These are phyloP conservation scores for Epinotia bilunana DNA, from an alignment of 2,888 invertebrate species.

Conservation along the genomic window DNA sequence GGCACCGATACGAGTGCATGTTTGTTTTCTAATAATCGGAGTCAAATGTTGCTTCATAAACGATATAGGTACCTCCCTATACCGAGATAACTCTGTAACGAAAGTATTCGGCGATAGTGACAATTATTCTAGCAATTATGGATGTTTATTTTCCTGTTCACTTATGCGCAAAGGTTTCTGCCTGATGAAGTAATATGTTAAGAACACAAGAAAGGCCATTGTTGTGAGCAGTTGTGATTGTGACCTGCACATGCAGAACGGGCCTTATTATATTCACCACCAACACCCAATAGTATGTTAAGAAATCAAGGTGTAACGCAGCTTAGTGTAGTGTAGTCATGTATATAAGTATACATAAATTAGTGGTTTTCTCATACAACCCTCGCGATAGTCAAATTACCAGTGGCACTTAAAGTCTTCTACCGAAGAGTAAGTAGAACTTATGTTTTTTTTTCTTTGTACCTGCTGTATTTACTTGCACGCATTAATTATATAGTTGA, in stretches of 20 bases:
- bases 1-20: constrained; percentile 34
- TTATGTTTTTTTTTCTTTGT: neutral
- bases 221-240: too few species aligned
- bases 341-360: too few species aligned
- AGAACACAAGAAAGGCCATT: too few species aligned
- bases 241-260: too few species aligned
- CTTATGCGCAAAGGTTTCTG: neutral
- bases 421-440: neutral
- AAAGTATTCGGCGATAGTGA: neutral
- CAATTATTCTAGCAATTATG: constrained; percentile 7
- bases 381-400: too few species aligned
- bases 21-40: constrained; percentile 38
- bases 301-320: too few species aligned
- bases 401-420: neutral
- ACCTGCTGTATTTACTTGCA: neutral
- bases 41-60: constrained; percentile 24
- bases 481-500: neutral
- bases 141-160: constrained; percentile 28
- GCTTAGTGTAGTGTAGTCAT: too few species aligned
- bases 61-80: neutral
- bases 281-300: too few species aligned
- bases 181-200: too few species aligned
- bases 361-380: too few species aligned
- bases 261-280: too few species aligned
- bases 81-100: neutral